Conservation (phyloP, 2,113 vertebrate species). For the Labrus mixtus region DNA sequence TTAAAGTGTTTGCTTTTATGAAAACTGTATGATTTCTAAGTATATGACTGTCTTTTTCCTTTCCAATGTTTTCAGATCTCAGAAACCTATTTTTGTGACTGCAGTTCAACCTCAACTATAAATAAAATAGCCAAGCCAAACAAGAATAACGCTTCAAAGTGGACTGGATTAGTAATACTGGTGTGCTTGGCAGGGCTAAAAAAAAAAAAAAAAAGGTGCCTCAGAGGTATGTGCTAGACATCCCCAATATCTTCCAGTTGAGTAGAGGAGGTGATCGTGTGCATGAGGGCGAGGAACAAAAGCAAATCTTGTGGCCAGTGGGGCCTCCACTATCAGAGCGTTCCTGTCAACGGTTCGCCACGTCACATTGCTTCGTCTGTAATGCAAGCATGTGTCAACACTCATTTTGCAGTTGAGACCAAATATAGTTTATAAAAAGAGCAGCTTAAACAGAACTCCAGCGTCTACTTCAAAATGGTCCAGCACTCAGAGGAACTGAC, state of each 20-base stretch:
- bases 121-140: neutral
- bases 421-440: conserved; percentile 35
- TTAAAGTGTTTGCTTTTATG: conserved; percentile 1
- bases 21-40: neutral
- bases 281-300: conserved; percentile 58
- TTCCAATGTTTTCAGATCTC: neutral
- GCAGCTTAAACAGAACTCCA: neutral
- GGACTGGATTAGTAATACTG: conserved; percentile 20
- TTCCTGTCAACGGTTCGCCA: conserved; percentile 68
- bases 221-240: conserved; percentile 50
- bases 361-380: conserved; percentile 68
- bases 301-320: conserved; percentile 68
- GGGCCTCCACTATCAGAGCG: conserved; percentile 68
- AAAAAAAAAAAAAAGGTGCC: too few relatives aligned
- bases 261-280: conserved; percentile 55
- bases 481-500: neutral
- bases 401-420: conserved; percentile 66
- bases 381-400: conserved; percentile 71
- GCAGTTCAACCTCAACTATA: neutral
- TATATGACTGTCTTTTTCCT: neutral
- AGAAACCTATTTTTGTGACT: neutral
- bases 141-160: neutral
- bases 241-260: conserved; percentile 54
- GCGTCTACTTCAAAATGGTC: neutral
- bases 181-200: neutral